Conservation (phyloP, 2,113 vertebrate genomes). For the Atrichornis clamosus region DNA sequence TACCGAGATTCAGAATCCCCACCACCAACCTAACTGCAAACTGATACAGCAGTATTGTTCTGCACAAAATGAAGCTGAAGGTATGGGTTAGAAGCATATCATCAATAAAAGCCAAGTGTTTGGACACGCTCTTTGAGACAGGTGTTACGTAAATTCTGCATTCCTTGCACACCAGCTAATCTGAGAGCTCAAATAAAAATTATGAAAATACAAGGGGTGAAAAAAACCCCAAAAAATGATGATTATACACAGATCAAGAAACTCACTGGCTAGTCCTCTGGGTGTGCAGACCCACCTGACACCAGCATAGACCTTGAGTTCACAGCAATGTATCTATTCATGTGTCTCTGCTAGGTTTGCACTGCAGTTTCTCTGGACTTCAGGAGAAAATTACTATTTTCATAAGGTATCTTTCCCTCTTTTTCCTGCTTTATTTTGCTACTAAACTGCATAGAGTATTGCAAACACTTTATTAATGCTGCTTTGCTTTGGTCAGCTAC, state of each 20-base stretch:
- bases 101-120: neutral
- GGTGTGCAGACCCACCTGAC: neutral
- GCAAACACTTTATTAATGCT: neutral
- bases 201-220: neutral
- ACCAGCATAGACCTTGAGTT: neutral
- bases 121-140: neutral
- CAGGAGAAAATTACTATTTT: neutral
- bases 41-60: neutral
- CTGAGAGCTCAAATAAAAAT: neutral
- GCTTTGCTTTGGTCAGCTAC: neutral
- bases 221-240: neutral
- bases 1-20: neutral
- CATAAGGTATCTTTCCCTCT: neutral
- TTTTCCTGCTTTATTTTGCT: neutral
- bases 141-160: neutral
- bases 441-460: neutral
- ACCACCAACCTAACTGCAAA: neutral
- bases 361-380: neutral
- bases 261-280: neutral
- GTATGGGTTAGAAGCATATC: neutral
- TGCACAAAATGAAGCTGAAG: neutral
- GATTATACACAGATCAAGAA: too few relatives aligned
- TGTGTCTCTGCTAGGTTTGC: neutral
- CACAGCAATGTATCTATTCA: accelerated
- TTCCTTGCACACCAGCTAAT: neutral